A percentile compares a stretch with the other conserved stretches of the same genome.
phyloP scores from a whole-genome alignment of 2,888 invertebrate genomes.

The Asteroscopus sphinx region DNA sequence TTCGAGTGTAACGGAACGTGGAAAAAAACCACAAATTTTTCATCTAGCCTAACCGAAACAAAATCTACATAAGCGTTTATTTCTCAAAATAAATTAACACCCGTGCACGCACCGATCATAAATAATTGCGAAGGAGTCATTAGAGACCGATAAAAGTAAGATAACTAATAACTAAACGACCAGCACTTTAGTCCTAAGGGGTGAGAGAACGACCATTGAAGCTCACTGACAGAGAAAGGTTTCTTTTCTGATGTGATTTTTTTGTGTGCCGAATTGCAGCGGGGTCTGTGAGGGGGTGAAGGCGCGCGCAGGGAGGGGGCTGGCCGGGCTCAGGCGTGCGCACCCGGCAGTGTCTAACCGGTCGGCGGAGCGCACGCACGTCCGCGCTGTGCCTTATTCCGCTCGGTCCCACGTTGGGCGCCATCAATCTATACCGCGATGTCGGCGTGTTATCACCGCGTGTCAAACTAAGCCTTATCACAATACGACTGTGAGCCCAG shows the following conservation, averaged over 20 bases:
- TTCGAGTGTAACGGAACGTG: slow-evolving; percentile 72
- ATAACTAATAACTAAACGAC: slow-evolving; percentile 80
- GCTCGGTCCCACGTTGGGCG: slow-evolving; percentile 77
- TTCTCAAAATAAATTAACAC: slow-evolving; percentile 73
- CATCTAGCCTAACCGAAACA: slow-evolving; percentile 63
- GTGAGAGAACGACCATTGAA: slow-evolving; percentile 78
- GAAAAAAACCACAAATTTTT: slow-evolving; percentile 51
- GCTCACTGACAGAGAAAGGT: slow-evolving; percentile 83
- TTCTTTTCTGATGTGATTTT: slow-evolving; percentile 82
- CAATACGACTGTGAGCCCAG: slow-evolving; percentile 38
- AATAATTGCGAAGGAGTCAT: slow-evolving; percentile 78
- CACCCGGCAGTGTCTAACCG: slow-evolving; percentile 82
- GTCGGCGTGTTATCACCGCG: slow-evolving; percentile 57
- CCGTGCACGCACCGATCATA: slow-evolving; percentile 66
- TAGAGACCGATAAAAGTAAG: slow-evolving; percentile 72
- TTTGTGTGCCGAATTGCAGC: slow-evolving; percentile 84
- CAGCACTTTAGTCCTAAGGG: slow-evolving; percentile 73
- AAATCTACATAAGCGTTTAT: slow-evolving; percentile 76
- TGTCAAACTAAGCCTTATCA: slow-evolving; percentile 48
- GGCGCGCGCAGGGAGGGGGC: slow-evolving; percentile 65
- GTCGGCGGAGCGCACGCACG: slow-evolving; percentile 68
- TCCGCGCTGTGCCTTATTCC: slow-evolving; percentile 53
- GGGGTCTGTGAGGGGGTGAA: slow-evolving; percentile 57
- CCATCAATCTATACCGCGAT: slow-evolving; percentile 70
- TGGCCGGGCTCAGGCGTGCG: slow-evolving; percentile 86